These are phyloP conservation scores for Tetramorium parvispinum DNA, from an alignment of 1,140 invertebrate genomes.

Conservation along the genomic window DNA sequence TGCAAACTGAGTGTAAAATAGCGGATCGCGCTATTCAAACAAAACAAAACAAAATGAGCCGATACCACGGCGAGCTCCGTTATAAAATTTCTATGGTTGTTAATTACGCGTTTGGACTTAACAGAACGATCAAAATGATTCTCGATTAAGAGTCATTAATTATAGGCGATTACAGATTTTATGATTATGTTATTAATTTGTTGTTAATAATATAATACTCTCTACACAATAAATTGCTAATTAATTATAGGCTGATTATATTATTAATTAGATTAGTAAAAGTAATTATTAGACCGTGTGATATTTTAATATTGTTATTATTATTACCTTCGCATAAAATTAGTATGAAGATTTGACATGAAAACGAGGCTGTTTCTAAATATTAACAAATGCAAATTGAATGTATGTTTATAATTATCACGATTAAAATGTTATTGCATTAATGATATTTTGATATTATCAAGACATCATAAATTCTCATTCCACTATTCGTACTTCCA, in stretches of 20 bases:
- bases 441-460: neutral
- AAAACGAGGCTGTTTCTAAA: neutral
- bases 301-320: neutral
- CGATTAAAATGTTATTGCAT: neutral
- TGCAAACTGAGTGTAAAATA: neutral
- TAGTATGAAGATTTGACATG: neutral
- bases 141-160: constrained; percentile 7
- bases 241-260: constrained; percentile 8
- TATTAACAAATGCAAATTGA: neutral
- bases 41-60: neutral
- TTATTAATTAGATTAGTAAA: constrained; percentile 41
- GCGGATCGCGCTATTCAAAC: neutral
- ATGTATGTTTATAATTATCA: neutral
- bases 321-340: neutral
- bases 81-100: neutral
- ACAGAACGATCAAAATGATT: constrained; percentile 1
- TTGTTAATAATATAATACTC: constrained; percentile 13
- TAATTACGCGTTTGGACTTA: constrained; percentile 7
- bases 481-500: constrained; percentile 19
- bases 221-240: neutral
- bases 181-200: constrained; percentile 38
- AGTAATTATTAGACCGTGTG: constrained; percentile 3
- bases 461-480: neutral
- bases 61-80: neutral
- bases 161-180: constrained; percentile 27